Evolutionary conservation across 1,140 invertebrate species (phyloP).

Genomic region (Brachionus plicatilis): DNA sequence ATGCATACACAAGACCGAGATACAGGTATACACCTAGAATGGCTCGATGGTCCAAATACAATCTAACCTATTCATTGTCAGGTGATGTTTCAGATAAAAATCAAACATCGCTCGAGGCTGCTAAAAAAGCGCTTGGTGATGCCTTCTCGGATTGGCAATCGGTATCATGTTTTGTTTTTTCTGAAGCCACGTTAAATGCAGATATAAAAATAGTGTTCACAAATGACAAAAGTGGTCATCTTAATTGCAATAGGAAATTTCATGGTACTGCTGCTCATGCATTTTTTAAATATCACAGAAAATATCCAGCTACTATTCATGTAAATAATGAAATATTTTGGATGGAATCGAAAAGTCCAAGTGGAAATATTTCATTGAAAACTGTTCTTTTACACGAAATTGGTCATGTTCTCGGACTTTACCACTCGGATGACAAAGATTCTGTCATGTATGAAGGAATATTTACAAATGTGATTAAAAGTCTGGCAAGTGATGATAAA

Average conservation of each 20-base stretch:
- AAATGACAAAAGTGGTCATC: neutral
- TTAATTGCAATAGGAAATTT: neutral
- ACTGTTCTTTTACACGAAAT: conserved; percentile 35
- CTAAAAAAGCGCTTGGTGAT: neutral
- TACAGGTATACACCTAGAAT: neutral
- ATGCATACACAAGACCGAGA: neutral
- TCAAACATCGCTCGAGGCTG: neutral
- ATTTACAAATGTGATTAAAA: conserved; percentile 36
- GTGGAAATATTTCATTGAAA: conserved; percentile 27
- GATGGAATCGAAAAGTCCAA: conserved; percentile 11
- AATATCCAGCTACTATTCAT: conserved; percentile 26
- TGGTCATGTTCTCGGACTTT: conserved; percentile 21
- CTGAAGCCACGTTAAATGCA: neutral
- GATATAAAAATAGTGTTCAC: conserved; percentile 16
- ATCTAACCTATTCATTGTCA: neutral
- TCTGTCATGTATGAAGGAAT: conserved; percentile 26
- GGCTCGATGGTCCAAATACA: neutral
- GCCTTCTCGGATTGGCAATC: conserved; percentile 2
- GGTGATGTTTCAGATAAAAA: neutral
- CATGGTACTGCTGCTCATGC: conserved; percentile 20
- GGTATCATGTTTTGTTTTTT: conserved; percentile 19
- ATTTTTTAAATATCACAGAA: conserved; percentile 9
- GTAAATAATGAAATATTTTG: conserved; percentile 37
- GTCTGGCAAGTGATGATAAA: neutral
- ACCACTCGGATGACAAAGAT: neutral